Evolutionary conservation across 2,113 vertebrate species (phyloP), one percentile per base, ranked within the genome.

Genomic region (Shinisaurus crocodilurus): DNA sequence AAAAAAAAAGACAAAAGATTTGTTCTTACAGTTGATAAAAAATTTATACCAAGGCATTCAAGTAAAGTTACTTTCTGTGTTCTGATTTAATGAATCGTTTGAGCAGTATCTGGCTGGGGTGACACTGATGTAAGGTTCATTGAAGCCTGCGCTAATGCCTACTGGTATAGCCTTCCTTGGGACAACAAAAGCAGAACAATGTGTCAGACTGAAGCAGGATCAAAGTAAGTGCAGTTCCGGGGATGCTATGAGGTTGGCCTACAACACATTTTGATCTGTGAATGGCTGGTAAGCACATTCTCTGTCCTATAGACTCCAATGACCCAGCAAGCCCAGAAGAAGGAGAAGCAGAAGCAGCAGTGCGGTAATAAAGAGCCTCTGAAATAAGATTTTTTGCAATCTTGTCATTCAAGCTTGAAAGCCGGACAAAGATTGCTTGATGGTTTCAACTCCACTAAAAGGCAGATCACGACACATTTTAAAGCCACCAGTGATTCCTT

Each of bases 11-110:
- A 98, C 98, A 98, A 99, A 98, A 99, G 98, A 99, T 99, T 99
- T 99, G 98, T 99, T 98, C 98, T 98, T 98, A 98, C 93, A 95
- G 96, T 93, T 97, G 94, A 99, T 99, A 97, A 99, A 99, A 99
- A 98, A 99, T 99, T 99, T 93, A 99, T 99, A 97, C 88, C 88
- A 96, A 97, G 95, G 98, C 98, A 98, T 99, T 99, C 98, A 98
- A 98, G 98, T 99, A 99, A 99, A 99, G 98, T 99, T 99, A 98
- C 98, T 99, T 99, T 99, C 98, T 99, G 97, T 99, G 99, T 99
- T 99, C 98, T 99, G 99, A 99, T 99, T 99, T 99, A 99, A 99
- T 99, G 98, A 99, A 98, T 98, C 98, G 97, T 98, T 98, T 98
- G 97, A 97, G 97, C 92, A 89, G 95, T 96, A 97, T 96, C 96